These are phyloP conservation scores for Bufo gargarizans DNA, from an alignment of 2,113 vertebrate species.

Conservation along the genomic window DNA sequence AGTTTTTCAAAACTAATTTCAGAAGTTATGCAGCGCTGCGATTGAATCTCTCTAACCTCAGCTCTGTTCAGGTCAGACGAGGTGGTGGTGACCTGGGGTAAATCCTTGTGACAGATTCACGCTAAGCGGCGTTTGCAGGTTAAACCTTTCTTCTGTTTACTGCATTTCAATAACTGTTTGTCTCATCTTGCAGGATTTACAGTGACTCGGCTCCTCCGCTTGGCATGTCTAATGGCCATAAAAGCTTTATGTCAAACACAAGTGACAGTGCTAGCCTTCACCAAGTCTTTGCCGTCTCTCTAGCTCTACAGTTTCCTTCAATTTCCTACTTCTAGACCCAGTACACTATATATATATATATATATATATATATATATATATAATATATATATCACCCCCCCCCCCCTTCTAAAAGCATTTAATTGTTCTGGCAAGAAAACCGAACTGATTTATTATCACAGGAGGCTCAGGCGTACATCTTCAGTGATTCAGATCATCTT, in stretches of 20 bases:
- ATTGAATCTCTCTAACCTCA: too few species aligned
- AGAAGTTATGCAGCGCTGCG: too few species aligned
- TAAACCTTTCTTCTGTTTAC: not conserved
- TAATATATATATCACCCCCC: too few species aligned
- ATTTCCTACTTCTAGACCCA: conserved; percentile 8
- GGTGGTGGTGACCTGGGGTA: too few species aligned
- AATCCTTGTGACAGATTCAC: too few species aligned
- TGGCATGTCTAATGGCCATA: conserved; percentile 31
- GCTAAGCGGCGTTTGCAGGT: not conserved
- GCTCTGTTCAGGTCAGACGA: too few species aligned
- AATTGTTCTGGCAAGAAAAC: conserved; percentile 43
- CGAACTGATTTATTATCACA: conserved; percentile 41
- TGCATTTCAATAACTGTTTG: conserved; percentile 25
- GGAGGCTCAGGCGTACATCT: conserved; percentile 25
- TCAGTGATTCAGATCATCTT: conserved; percentile 34
- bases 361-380: too few species aligned
- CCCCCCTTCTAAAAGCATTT: conserved; percentile 26
- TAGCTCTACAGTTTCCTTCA: not conserved
- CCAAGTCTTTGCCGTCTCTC: not conserved
- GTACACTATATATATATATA: conserved; percentile 5
- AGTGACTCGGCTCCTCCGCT: conserved; percentile 4
- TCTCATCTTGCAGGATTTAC: conserved; percentile 10
- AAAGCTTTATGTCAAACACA: conserved; percentile 18
- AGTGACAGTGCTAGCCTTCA: not conserved
- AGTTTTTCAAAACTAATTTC: too few species aligned